Percentiles rank a stretch among this genome's conserved stretches.
Evolutionary conservation across 2,797 vertebrate genomes (phyloP).

Genomic region (Myripristis murdjan): DNA sequence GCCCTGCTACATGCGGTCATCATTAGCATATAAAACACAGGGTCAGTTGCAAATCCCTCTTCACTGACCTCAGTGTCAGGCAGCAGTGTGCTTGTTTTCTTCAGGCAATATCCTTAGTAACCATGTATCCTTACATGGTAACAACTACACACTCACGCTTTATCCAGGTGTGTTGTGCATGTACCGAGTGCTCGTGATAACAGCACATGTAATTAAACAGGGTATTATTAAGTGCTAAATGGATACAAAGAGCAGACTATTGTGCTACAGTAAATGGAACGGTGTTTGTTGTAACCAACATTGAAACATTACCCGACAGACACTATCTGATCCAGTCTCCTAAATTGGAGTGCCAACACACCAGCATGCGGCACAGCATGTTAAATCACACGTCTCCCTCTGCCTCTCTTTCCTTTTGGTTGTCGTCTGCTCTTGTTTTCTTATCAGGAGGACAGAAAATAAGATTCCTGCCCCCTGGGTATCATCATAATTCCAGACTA

Average conservation of each 20-base stretch:
- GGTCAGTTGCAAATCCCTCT: slow-evolving; percentile 11
- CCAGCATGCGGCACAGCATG: slow-evolving; percentile 64
- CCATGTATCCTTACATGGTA: not conserved
- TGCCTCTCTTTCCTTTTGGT: slow-evolving; percentile 45
- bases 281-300: slow-evolving; percentile 41
- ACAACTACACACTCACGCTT: not conserved
- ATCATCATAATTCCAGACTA: slow-evolving; percentile 82
- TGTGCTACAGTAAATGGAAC: slow-evolving; percentile 37
- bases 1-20: not conserved
- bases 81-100: slow-evolving; percentile 40
- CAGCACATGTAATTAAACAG: slow-evolving; percentile 53
- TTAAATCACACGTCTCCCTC: slow-evolving; percentile 62
- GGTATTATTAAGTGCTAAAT: slow-evolving; percentile 42
- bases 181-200: slow-evolving; percentile 29
- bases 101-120: slow-evolving; percentile 1
- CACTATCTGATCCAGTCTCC: slow-evolving; percentile 60
- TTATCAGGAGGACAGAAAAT: slow-evolving; percentile 81
- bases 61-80: slow-evolving; percentile 45
- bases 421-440: slow-evolving; percentile 74
- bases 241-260: slow-evolving; percentile 29
- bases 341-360: slow-evolving; percentile 67
- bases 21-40: slow-evolving; percentile 46
- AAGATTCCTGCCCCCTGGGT: slow-evolving; percentile 80
- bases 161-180: slow-evolving; percentile 34
- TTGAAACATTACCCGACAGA: slow-evolving; percentile 58